Conservation (phyloP, 2,797 vertebrate species). For the Pygocentrus nattereri region DNA sequence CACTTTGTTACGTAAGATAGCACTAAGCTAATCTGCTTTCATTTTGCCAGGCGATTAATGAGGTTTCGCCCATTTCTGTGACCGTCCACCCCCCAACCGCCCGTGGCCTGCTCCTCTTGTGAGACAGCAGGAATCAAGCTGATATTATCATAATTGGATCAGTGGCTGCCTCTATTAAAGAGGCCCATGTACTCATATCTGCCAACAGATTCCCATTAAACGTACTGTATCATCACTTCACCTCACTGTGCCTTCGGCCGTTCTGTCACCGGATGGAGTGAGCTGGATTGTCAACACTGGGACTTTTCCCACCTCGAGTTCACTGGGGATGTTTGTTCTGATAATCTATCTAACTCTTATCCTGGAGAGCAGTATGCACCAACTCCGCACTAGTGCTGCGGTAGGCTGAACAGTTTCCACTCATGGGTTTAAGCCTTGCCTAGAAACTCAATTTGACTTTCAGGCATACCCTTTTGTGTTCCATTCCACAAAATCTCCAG, state of each 20-base stretch:
- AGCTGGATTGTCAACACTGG: background rate
- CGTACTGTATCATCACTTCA: conserved; percentile 58
- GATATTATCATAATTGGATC: conserved; percentile 82
- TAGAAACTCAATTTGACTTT: background rate
- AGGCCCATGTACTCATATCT: conserved; percentile 70
- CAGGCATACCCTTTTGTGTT: background rate
- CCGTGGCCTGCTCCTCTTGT: conserved; percentile 50
- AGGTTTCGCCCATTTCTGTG: conserved; percentile 56
- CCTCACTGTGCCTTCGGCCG: conserved; percentile 57
- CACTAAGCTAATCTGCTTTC: conserved; percentile 64
- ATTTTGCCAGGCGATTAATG: conserved; percentile 71
- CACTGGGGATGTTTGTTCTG: background rate
- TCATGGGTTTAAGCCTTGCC: background rate
- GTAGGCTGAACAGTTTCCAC: background rate
- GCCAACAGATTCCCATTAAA: conserved; percentile 71
- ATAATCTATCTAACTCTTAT: conserved; percentile 17
- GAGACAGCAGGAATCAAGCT: conserved; percentile 75
- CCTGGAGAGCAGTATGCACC: background rate
- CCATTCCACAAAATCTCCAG: conserved; percentile 1
- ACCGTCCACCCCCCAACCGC: background rate
- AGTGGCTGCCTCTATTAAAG: conserved; percentile 62
- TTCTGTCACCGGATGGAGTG: conserved; percentile 30
- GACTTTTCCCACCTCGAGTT: conserved; percentile 6
- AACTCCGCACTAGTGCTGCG: background rate
- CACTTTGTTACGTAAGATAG: conserved; percentile 55